phyloP scores from a whole-genome alignment of 2,888 invertebrate species.

The Choristoneura rosaceana region DNA sequence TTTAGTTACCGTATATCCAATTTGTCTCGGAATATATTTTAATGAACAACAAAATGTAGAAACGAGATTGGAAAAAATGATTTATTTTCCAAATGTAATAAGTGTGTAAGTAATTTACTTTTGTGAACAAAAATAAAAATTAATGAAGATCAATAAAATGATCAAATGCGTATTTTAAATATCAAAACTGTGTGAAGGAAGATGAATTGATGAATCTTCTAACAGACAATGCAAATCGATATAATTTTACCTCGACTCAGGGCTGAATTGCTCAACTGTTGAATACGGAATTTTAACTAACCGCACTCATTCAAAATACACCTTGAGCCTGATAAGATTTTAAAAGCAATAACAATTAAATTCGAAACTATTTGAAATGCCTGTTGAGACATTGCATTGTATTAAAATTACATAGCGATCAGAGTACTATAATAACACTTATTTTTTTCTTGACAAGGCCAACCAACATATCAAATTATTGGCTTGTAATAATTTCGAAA shows the following conservation, averaged over 20 bases:
- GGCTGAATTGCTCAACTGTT: conserved; percentile 36
- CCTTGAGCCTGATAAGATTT: conserved; percentile 32
- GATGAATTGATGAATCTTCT: not conserved
- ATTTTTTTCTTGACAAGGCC: not conserved
- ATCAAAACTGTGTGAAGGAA: not conserved
- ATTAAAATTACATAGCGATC: not conserved
- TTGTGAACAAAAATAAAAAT: not conserved
- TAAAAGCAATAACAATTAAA: conserved; percentile 18
- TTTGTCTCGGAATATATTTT: not conserved
- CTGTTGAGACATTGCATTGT: not conserved
- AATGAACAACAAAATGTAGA: not conserved
- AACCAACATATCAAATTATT: not conserved
- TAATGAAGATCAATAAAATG: not conserved
- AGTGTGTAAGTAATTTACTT: no score
- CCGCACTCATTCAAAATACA: conserved; percentile 18
- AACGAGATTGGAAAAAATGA: not conserved
- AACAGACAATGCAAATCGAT: conserved; percentile 35
- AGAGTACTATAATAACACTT: not conserved
- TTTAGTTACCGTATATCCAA: not conserved
- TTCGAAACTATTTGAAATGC: conserved; percentile 19
- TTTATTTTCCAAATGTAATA: no score
- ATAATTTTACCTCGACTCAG: conserved; percentile 33
- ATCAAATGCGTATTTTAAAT: not conserved
- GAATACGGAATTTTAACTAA: conserved; percentile 40
- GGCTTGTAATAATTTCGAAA: not conserved